A percentile compares a stretch with the other conserved stretches of the same genome.
phyloP scores from a whole-genome alignment of 1,140 invertebrate genomes.

The Bradysia coprophila region DNA sequence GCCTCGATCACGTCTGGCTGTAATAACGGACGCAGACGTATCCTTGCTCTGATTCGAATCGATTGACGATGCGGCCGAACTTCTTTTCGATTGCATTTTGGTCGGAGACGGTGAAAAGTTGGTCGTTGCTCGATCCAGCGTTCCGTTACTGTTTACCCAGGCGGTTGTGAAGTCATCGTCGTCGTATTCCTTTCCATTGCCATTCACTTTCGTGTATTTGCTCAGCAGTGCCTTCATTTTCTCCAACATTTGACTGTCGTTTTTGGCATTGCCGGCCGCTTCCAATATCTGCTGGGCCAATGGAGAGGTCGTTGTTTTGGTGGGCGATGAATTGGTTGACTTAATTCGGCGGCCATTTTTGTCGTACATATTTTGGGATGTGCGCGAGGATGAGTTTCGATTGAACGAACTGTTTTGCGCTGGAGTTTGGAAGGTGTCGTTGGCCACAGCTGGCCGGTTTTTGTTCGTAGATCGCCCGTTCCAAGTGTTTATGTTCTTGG shows the following conservation, averaged over 20 bases:
- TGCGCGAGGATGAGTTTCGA: constrained; percentile 35
- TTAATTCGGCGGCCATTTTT: constrained; percentile 29
- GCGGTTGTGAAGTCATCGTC: constrained; percentile 46
- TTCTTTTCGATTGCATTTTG: constrained; percentile 16
- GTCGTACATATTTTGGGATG: constrained; percentile 40
- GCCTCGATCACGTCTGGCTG: constrained; percentile 16
- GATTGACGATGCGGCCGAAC: constrained; percentile 18
- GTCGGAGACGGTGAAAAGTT: constrained; percentile 15
- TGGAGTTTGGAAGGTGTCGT: constrained; percentile 45
- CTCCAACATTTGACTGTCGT: constrained; percentile 44
- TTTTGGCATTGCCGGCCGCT: constrained; percentile 43
- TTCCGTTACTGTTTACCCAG: constrained; percentile 55
- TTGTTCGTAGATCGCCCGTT: constrained; percentile 32
- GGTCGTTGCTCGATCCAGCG: constrained; percentile 26
- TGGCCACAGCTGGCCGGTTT: constrained; percentile 36
- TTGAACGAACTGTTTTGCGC: constrained; percentile 31
- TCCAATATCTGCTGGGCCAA: constrained; percentile 49
- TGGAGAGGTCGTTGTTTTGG: constrained; percentile 31
- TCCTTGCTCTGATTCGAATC: constrained; percentile 15
- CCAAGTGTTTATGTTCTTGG: constrained; percentile 42
- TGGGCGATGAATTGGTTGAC: constrained; percentile 25
- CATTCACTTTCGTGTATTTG: constrained; percentile 34
- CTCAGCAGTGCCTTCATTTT: constrained; percentile 50
- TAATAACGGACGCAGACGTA: constrained; percentile 8
- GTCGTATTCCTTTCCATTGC: constrained; percentile 18